Percentiles rank a stretch among this genome's conserved stretches.
These are phyloP conservation scores for Paralichthys olivaceus DNA, from an alignment of 2,113 vertebrate species.

Conservation along the genomic window DNA sequence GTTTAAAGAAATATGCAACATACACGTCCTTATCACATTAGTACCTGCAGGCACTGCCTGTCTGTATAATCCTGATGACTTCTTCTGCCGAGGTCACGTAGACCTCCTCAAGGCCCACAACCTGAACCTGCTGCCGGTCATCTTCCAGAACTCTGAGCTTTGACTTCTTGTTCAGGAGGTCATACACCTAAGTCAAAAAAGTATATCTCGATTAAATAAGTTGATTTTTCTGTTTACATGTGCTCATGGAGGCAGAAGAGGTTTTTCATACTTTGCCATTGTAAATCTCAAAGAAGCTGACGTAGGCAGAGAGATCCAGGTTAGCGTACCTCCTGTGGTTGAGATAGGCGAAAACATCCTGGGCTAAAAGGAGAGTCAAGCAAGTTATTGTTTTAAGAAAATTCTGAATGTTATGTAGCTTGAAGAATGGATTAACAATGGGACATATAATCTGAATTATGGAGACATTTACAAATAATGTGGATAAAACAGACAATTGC, in stretches of 20 bases:
- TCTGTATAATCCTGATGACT: constrained; percentile 91
- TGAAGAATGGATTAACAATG: neutral
- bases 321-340: constrained; percentile 84
- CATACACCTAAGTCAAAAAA: constrained; percentile 86
- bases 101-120: constrained; percentile 92
- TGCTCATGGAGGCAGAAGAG: neutral
- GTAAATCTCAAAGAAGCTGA: constrained; percentile 99
- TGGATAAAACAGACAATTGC: neutral
- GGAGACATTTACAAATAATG: neutral
- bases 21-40: neutral
- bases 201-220: neutral
- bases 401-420: neutral
- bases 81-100: constrained; percentile 87
- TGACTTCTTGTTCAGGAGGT: constrained; percentile 94
- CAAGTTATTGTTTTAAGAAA: neutral
- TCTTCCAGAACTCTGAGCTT: constrained; percentile 95
- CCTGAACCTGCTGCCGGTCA: constrained; percentile 94
- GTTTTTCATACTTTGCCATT: constrained; percentile 90
- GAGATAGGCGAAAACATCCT: constrained; percentile 91
- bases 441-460: neutral
- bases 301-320: constrained; percentile 86
- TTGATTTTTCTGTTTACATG: neutral
- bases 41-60: constrained; percentile 94
- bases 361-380: constrained; percentile 80
- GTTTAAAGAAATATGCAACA: neutral